Base-by-base conservation (phyloP, 1,140 invertebrate species). In the Caerostris extrusa region DNA sequence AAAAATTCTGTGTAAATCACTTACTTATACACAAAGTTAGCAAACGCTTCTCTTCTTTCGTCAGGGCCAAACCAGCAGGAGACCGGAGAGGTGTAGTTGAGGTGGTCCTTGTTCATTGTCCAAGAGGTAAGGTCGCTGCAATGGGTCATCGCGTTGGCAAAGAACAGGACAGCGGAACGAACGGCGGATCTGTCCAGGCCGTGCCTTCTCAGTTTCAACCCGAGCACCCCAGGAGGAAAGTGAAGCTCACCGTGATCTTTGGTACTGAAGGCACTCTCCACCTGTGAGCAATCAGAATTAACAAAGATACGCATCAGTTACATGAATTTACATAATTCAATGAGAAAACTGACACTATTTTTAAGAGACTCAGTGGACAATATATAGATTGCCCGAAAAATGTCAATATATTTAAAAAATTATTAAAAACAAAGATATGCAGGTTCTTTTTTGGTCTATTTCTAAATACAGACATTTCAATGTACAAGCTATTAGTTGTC, bases 251-350 rank as follows among this genome's bases (percentile, higher is more conserved):
- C 71, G 50, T 6, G 8, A 3, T 8, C 12, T 50, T 57, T 19
- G 14, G 12, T 55, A 56, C 56, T 93, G 67, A 93, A 93, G 91
- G 91, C 91, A 93, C 91, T 93, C 91, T 93, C 91, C 7, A 93
- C 50, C 91, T 93, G 14, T 0, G 60, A 10, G 34, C 34, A 0
- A 34, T 34, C 34, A 34, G 34, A 34, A 34, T 34, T 34, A 34
- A 34, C 0, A 34, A 34, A 34, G 34, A 34, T 34, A 34, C 34
- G 34, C 34, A 34, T 34, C 34, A 34, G 34, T 34, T 34, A 2
- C 34, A 34, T 34, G 34, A 34, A 34, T 34, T 34, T 34, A 2
- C 34, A 34, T 34, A 34, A 34, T 34, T 34, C 34, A 1, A 34
- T 34, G 0, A 34, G 34, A 34, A 34, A 34, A 34, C n/a, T n/a